Percentiles rank a stretch among this genome's conserved stretches.
Conservation (phyloP, 2,888 invertebrate genomes). For the Acanthococcus lagerstroemiae region DNA sequence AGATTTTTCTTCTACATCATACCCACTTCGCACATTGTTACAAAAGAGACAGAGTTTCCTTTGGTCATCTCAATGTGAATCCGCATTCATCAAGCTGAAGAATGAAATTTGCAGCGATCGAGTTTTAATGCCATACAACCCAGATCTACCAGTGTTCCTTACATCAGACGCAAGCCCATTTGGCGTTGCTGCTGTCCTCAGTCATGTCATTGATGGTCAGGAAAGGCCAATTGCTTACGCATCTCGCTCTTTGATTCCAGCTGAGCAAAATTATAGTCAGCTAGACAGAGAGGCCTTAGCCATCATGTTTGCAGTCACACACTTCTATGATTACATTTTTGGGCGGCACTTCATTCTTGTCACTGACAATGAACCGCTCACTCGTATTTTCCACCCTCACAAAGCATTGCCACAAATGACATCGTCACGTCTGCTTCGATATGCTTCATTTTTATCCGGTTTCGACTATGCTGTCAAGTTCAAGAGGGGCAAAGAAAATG, state of each 20-base stretch:
- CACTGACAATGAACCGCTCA: background rate
- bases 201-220: conserved; percentile 26
- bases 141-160: conserved; percentile 32
- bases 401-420: background rate
- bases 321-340: conserved; percentile 23
- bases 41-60: conserved; percentile 30
- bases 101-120: conserved; percentile 34
- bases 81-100: conserved; percentile 34
- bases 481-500: conserved; percentile 32
- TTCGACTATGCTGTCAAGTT: conserved; percentile 22
- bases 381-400: background rate
- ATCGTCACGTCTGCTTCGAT: background rate
- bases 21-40: conserved; percentile 27
- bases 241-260: conserved; percentile 31
- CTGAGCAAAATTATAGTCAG: conserved; percentile 31
- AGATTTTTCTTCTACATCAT: conserved; percentile 31
- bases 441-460: conserved; percentile 15
- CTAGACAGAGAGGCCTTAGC: conserved; percentile 33
- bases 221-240: conserved; percentile 32
- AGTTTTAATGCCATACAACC: conserved; percentile 35
- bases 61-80: conserved; percentile 34
- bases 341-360: background rate
- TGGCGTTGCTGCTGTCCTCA: conserved; percentile 31
- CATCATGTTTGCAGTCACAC: conserved; percentile 31
- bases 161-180: conserved; percentile 32